A percentile compares a stretch with the other conserved stretches of the same genome.
Conservation (phyloP, 2,888 invertebrate genomes). For the Ceratothoa steindachneri region DNA sequence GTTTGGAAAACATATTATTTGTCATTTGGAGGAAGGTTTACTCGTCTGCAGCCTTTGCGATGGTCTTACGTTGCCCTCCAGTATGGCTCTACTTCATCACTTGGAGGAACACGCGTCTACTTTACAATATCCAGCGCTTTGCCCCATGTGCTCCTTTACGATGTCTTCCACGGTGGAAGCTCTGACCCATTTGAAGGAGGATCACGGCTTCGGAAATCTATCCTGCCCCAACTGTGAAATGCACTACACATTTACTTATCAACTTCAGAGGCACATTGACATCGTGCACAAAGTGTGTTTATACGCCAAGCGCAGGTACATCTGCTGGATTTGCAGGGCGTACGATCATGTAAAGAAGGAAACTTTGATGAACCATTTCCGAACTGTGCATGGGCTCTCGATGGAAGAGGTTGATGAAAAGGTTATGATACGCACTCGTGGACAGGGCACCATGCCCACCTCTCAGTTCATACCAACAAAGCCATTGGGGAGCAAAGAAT, state of each 20-base stretch:
- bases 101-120: conserved; percentile 36
- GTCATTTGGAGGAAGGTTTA: conserved; percentile 41
- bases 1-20: conserved; percentile 42
- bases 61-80: conserved; percentile 38
- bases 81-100: conserved; percentile 40
- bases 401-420: conserved; percentile 41
- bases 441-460: conserved; percentile 47
- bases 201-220: conserved; percentile 42
- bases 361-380: conserved; percentile 46
- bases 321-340: conserved; percentile 47
- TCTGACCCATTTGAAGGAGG: conserved; percentile 44
- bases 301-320: conserved; percentile 44
- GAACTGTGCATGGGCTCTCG: conserved; percentile 36
- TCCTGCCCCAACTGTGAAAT: conserved; percentile 43
- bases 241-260: conserved; percentile 45
- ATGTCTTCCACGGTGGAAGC: conserved; percentile 26
- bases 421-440: conserved; percentile 44
- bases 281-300: conserved; percentile 45
- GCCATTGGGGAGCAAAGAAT: conserved; percentile 39
- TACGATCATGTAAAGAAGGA: conserved; percentile 47
- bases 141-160: conserved; percentile 33
- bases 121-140: conserved; percentile 26
- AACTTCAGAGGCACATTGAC: conserved; percentile 45
- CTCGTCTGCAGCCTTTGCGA: conserved; percentile 43
- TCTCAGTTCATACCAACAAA: conserved; percentile 47